A percentile compares a stretch with the other conserved stretches of the same genome.
Conservation (phyloP, 2,797 vertebrate genomes). For the Dromococcyx pavoninus region DNA sequence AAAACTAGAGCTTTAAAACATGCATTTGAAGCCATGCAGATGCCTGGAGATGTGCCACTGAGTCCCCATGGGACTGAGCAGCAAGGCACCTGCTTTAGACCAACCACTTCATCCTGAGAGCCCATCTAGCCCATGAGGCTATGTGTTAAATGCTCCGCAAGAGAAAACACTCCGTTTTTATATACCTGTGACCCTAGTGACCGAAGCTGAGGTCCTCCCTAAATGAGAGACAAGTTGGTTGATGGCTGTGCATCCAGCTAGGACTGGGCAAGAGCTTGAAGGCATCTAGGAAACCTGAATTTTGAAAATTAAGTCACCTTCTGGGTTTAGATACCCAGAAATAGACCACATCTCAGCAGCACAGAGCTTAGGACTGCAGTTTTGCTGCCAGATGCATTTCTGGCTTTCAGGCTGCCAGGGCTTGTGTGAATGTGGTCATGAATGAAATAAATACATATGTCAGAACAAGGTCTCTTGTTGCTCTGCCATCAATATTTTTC, state of each 20-base stretch:
- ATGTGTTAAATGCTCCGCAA: not conserved
- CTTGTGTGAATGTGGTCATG: not conserved
- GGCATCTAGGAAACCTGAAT: not conserved
- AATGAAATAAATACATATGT: slow-evolving; percentile 33
- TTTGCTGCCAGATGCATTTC: not conserved
- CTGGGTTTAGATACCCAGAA: not conserved
- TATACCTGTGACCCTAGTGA: no score
- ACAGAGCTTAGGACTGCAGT: not conserved
- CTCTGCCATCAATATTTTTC: slow-evolving; percentile 61
- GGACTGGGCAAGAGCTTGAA: not conserved
- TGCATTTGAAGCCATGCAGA: slow-evolving; percentile 14
- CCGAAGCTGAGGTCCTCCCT: not conserved
- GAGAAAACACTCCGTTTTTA: not conserved
- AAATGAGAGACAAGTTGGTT: not conserved
- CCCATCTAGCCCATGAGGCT: not conserved
- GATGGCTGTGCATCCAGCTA: not conserved
- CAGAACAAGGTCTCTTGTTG: slow-evolving; percentile 6
- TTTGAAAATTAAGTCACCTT: not conserved
- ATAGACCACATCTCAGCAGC: not conserved
- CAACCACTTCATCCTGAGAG: not conserved
- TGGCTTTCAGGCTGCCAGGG: not conserved
- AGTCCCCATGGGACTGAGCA: not conserved
- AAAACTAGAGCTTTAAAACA: not conserved
- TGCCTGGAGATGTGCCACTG: not conserved
- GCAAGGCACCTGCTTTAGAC: not conserved